Conservation (phyloP, 2,888 invertebrate species). For the Phytoseiulus persimilis region DNA sequence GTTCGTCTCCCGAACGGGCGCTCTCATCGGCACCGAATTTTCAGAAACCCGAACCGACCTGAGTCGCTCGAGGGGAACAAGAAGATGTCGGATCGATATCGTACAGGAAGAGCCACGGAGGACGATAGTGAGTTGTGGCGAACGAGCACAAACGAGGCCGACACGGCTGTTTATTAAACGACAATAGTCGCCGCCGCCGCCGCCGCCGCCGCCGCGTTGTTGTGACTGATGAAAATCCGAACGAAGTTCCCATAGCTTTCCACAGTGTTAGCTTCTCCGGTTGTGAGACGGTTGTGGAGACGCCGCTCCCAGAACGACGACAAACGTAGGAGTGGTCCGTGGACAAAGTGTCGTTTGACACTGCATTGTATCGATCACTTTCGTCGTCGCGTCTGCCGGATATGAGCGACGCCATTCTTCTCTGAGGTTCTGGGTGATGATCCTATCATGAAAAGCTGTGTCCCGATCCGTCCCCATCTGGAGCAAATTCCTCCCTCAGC, state of each 20-base stretch:
- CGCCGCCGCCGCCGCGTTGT: not conserved
- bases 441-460: too few species aligned
- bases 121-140: not conserved
- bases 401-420: not conserved
- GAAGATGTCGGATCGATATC: not conserved
- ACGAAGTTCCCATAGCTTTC: not conserved
- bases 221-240: not conserved
- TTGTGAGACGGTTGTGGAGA: not conserved
- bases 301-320: not conserved
- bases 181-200: not conserved
- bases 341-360: not conserved
- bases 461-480: too few species aligned
- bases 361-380: not conserved
- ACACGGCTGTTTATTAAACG: not conserved
- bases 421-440: not conserved
- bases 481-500: too few species aligned
- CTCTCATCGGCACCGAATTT: not conserved
- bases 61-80: not conserved
- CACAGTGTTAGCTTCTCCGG: not conserved
- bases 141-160: not conserved
- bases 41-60: not conserved
- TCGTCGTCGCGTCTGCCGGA: not conserved
- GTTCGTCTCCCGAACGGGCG: not conserved
- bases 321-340: not conserved
- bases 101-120: not conserved